These are phyloP conservation scores for Thaleichthys pacificus DNA, from an alignment of 2,797 vertebrate genomes.

Conservation along the genomic window DNA sequence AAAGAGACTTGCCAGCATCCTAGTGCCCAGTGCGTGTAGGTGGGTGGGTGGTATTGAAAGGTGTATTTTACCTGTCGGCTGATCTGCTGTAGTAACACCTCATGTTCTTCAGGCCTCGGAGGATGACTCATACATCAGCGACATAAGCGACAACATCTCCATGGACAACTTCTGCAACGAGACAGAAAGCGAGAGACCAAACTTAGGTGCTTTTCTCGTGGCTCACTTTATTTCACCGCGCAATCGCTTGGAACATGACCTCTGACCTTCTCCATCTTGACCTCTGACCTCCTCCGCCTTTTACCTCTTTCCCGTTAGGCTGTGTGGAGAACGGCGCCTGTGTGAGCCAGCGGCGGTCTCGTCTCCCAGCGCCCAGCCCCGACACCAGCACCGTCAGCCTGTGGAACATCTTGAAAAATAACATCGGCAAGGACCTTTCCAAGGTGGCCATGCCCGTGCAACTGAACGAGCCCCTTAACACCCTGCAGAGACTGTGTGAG, in stretches of 20 bases:
- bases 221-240: neutral
- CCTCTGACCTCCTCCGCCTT: neutral
- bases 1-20: constrained; percentile 35
- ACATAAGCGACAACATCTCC: constrained; percentile 95
- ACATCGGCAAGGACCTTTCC: constrained; percentile 97
- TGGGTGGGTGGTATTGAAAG: constrained; percentile 30
- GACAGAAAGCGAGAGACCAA: constrained; percentile 77
- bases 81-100: constrained; percentile 35
- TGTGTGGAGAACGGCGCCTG: constrained; percentile 52
- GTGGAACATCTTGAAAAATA: constrained; percentile 97
- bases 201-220: constrained; percentile 50
- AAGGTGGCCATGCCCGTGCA: constrained; percentile 97
- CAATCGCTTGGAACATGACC: neutral
- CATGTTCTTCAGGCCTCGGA: constrained; percentile 83
- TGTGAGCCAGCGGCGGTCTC: constrained; percentile 63
- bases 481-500: constrained; percentile 92
- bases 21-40: constrained; percentile 7
- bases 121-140: constrained; percentile 95
- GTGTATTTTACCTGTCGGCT: constrained; percentile 26
- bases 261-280: neutral
- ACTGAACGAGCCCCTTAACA: constrained; percentile 93
- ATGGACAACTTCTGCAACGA: constrained; percentile 93
- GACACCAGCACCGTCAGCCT: constrained; percentile 89
- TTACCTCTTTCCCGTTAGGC: constrained; percentile 34
- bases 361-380: constrained; percentile 84